Conservation (phyloP, 2,888 invertebrate genomes). For the Melangyna quadrimaculata region DNA sequence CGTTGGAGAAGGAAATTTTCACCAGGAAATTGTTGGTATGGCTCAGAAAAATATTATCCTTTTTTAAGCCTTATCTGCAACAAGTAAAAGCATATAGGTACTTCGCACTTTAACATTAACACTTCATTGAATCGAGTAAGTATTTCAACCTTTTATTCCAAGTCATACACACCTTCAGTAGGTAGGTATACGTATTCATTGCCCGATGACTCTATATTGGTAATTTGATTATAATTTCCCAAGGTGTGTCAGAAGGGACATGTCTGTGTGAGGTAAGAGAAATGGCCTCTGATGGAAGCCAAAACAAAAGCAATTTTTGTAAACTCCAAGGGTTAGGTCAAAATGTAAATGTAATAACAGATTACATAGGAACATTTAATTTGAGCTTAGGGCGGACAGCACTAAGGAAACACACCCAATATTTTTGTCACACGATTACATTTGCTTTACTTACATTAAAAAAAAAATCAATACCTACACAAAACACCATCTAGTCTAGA, state of each 20-base stretch:
- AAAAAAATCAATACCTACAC: constrained; percentile 3
- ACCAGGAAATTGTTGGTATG: background rate
- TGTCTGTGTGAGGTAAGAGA: background rate
- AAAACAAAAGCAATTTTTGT: constrained; percentile 34
- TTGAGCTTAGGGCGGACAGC: constrained; percentile 11
- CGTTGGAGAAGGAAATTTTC: background rate
- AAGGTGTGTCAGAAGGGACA: constrained; percentile 41
- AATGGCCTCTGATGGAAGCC: constrained; percentile 13
- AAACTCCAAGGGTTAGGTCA: constrained; percentile 1
- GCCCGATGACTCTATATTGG: constrained; percentile 28
- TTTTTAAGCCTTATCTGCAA: constrained; percentile 20
- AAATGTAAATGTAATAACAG: constrained; percentile 33
- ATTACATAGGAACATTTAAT: constrained; percentile 19
- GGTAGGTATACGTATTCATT: too few relatives aligned
- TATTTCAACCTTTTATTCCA: constrained; percentile 22
- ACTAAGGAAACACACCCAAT: constrained; percentile 31
- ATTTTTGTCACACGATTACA: constrained; percentile 34
- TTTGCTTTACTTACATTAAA: constrained; percentile 9
- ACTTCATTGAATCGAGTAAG: background rate
- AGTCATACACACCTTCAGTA: constrained; percentile 6
- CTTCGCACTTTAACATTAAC: background rate
- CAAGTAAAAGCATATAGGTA: background rate
- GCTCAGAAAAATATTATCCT: background rate
- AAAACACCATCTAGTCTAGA: background rate
- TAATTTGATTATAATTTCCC: constrained; percentile 68